Conservation (phyloP, 2,113 vertebrate genomes). For the Clarias magur region DNA sequence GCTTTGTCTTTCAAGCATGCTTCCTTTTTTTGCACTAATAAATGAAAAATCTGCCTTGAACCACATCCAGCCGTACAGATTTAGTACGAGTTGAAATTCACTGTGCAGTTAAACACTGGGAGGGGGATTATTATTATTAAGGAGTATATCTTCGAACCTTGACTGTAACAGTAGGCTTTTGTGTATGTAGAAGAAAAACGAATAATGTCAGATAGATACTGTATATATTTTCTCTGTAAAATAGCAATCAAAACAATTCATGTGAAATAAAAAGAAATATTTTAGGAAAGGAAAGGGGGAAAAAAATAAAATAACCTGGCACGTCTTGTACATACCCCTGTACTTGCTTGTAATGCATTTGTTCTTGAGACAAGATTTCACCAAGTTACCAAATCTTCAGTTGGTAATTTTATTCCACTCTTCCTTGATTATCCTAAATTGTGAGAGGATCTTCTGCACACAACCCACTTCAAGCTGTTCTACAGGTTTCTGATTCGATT, state of each 20-base stretch:
- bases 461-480: not conserved
- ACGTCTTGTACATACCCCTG: not conserved
- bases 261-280: not conserved
- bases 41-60: not conserved
- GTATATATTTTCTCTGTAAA: not conserved
- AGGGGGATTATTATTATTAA: no score
- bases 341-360: not conserved
- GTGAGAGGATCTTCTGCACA: not conserved
- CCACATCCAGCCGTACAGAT: not conserved
- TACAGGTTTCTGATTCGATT: not conserved
- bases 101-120: not conserved
- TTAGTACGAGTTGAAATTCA: not conserved
- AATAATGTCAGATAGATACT: not conserved
- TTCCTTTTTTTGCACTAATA: not conserved
- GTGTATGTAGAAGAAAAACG: not conserved
- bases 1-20: not conserved
- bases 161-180: not conserved
- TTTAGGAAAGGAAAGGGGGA: not conserved
- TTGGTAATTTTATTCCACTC: not conserved
- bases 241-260: not conserved
- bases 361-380: not conserved
- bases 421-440: not conserved
- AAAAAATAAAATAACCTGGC: not conserved
- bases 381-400: not conserved
- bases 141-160: not conserved